Evolutionary conservation across 1,140 invertebrate species (phyloP), one percentile per base, ranked within the genome.

Genomic region (Campoletis sonorensis): DNA sequence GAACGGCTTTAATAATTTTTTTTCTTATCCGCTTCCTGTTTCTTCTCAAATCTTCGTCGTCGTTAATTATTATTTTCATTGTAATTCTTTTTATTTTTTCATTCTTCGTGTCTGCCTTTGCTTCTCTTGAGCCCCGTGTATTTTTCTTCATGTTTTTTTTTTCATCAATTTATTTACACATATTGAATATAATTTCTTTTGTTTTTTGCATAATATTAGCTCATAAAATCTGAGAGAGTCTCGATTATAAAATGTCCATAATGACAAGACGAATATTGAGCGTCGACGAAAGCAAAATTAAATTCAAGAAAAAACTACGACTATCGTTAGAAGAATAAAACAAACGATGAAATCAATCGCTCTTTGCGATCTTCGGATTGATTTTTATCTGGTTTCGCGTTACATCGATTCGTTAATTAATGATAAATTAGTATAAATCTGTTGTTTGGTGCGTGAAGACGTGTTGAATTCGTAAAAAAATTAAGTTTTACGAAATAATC

Each of bases 231-330:
- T n/a, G 27, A 68, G 79, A 26, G 79, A 26, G 45, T 75, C 27
- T 75, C 27, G 71, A 16, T 71, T 75, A 58, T 58, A 23, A 58
- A n/a, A 58, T n/a, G 21, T 58, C 45, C 45, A 18, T 49, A 58
- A 58, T n/a, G n/a, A 75, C 49, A 58, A 58, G 58, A 75, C 84
- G 84, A 84, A 88, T 85, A 85, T 88, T 89, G 87, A 45, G 40
- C 40, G 86, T 86, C 86, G 84, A 84, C 84, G 82, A 84, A 68
- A 83, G 84, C 84, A 58, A n/a, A 21, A 18, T 21, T 23, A 1
- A 51, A 75, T 72, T 54, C 45, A 49, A 79, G 75, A 79, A 73
- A 72, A 67, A 30, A 26, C 27, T 11, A 45, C 40, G 40, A 51
- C 1, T 58, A n/a, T 21, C 10, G 18, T n/a, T n/a, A 21, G 4